A percentile compares a stretch with the other conserved stretches of the same genome.
Evolutionary conservation across 2,113 vertebrate genomes (phyloP).

Genomic region (Notechis scutatus): DNA sequence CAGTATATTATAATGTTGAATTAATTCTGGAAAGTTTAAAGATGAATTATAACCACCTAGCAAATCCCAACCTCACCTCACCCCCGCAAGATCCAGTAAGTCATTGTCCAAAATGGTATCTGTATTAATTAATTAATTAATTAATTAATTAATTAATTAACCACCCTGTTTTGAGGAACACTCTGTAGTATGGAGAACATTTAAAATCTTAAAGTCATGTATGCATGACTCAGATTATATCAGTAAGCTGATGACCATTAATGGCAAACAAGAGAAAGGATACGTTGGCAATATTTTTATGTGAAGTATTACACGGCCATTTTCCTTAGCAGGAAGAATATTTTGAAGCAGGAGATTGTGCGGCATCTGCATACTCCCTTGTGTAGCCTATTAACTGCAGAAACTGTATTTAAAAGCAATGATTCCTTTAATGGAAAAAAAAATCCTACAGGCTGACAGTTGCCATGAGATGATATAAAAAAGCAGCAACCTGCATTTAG

Average conservation of each 20-base stretch:
- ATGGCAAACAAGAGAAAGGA: neutral
- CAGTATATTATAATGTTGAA: too few relatives aligned
- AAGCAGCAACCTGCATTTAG: neutral
- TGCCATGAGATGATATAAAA: neutral
- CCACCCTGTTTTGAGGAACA: neutral
- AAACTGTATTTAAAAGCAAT: neutral
- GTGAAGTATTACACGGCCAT: neutral
- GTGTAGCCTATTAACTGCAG: neutral
- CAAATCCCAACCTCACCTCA: neutral
- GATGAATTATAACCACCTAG: neutral
- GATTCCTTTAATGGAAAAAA: neutral
- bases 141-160: neutral
- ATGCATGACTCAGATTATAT: neutral
- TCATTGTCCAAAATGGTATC: neutral
- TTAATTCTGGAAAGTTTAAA: neutral
- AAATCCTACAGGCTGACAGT: neutral
- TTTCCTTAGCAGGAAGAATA: neutral
- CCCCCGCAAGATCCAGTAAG: neutral
- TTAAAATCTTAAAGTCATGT: neutral
- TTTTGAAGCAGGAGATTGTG: neutral
- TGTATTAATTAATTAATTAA: neutral
- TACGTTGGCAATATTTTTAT: neutral
- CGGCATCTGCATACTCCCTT: neutral
- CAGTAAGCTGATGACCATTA: neutral
- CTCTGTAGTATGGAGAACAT: neutral